Base-by-base conservation (phyloP, 1,140 invertebrate species). In the Druon quercuslanigerum region DNA sequence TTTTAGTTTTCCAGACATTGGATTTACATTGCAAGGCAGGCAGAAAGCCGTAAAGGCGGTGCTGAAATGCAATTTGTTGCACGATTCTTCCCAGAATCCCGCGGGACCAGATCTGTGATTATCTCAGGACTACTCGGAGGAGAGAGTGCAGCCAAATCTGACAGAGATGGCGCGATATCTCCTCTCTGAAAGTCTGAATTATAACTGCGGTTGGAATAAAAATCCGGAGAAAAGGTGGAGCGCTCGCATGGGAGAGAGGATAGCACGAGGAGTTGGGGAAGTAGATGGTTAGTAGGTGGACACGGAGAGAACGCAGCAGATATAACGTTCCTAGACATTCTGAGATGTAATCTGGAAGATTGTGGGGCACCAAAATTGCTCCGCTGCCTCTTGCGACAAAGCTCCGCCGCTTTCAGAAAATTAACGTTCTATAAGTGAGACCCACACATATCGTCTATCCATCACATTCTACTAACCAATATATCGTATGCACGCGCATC, bases 341-440 rank as follows among this genome's bases (percentile, higher is more conserved):
- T 46, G 86, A 85, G 86, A 86, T 89, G 82, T 84, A 89, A 89
- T 89, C 87, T 86, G 71, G 72, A 75, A 86, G 86, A 88, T 89
- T 89, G 87, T 87, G 80, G 87, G 85, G 85, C 86, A 84, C 83
- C 87, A 71, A 89, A 89, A 89, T 89, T 89, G 83, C 86, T 83
- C 2, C 40, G 5, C 40, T 46, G 78, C 82, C 79, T 78, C 82
- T 83, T 83, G 80, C 82, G 77, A 79, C 82, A 80, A 80, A 79
- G 79, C 77, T 83, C 83, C 83, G 78, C 82, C 80, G 80, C 85
- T 87, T 88, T 88, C 80, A 85, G 87, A 87, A 88, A 88, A 87
- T 81, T 75, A 87, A 86, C 87, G 87, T 87, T 82, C 83, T 85
- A 89, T 89, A 88, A 89, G 79, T 75, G 76, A 73, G 77, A 80